Evolutionary conservation across 2,113 vertebrate genomes (phyloP).

Genomic region (Limanda limanda): DNA sequence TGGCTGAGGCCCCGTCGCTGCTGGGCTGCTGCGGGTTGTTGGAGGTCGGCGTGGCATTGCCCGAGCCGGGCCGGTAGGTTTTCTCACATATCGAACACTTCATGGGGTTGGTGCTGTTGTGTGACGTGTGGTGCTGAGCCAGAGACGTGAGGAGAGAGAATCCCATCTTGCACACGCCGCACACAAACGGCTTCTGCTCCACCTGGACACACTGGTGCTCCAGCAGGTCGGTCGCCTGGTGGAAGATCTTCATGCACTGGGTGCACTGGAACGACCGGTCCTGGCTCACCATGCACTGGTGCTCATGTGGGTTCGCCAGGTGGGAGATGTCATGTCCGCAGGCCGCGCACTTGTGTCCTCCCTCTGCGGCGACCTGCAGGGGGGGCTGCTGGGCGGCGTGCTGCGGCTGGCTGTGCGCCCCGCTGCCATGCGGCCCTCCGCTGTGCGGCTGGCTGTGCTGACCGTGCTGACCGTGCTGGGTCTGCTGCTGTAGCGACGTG

Average conservation of each 20-base stretch:
- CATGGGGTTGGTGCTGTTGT: slow-evolving; percentile 89
- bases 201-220: slow-evolving; percentile 98
- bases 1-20: slow-evolving; percentile 70
- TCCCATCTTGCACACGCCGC: slow-evolving; percentile 97
- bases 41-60: slow-evolving; percentile 68
- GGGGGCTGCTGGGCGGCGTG: slow-evolving; percentile 74
- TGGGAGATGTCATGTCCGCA: slow-evolving; percentile 95
- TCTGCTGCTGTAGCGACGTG: slow-evolving; percentile 83
- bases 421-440: slow-evolving; percentile 70
- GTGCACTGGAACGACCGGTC: slow-evolving; percentile 98
- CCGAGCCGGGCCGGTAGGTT: slow-evolving; percentile 89
- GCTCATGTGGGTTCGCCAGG: slow-evolving; percentile 92
- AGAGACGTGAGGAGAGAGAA: slow-evolving; percentile 96
- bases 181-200: slow-evolving; percentile 98
- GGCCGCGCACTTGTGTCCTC: slow-evolving; percentile 90
- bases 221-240: slow-evolving; percentile 95
- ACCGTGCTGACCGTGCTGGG: slow-evolving; percentile 79
- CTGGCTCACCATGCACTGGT: slow-evolving; percentile 94
- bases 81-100: slow-evolving; percentile 99
- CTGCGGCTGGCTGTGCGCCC: slow-evolving; percentile 77
- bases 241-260: slow-evolving; percentile 98
- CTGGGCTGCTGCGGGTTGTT: slow-evolving; percentile 75
- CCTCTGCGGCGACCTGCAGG: slow-evolving; percentile 84
- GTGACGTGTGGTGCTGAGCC: slow-evolving; percentile 94
- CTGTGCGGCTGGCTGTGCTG: slow-evolving; percentile 76